Evolutionary conservation across 1,140 invertebrate species (phyloP), one percentile per base, ranked within the genome.

Genomic region (Gryllus bimaculatus): DNA sequence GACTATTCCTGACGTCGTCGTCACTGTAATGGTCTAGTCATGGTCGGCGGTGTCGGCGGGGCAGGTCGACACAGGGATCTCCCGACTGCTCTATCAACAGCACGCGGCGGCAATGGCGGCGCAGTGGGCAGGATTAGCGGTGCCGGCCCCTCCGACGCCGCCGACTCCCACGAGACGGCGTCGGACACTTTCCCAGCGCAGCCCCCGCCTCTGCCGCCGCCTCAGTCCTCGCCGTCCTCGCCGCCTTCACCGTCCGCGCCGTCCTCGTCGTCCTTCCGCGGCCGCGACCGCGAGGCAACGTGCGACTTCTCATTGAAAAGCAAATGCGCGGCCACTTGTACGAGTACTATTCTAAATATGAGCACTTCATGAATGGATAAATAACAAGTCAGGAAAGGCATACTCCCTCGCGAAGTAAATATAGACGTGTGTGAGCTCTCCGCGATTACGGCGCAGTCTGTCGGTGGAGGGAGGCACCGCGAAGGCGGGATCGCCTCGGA

Each of bases 311-410:
- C 54, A 66, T 66, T 66, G 54, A 66, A 66, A 66, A 66, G 54
- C 54, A 66, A 66, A 66, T 66, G 54, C 54, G 7, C 54, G 54
- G 54, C 54, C 54, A 66, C 54, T 66, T 66, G 54, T 66, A 66
- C 54, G 54, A 66, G 54, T 66, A 66, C 54, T 66, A 66, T 66
- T 66, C 18, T 66, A 66, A 66, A 66, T 66, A 66, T 66, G 54
- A 66, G 54, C 54, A 66, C 54, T 66, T 66, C 54, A 66, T 66
- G 54, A 66, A 66, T 66, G 54, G 54, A 66, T 66, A 66, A 66
- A 66, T 66, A 66, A 66, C 54, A 66, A 66, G 54, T 66, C 54
- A 66, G 54, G 54, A 66, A 66, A 66, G 54, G 18, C 54, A 66
- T 66, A 66, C 54, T 66, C 54, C 54, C 54, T 66, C 54, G 54